Percentiles rank a stretch among this genome's conserved stretches.
Evolutionary conservation across 2,797 vertebrate species (phyloP).

Genomic region (Saxicola maurus): DNA sequence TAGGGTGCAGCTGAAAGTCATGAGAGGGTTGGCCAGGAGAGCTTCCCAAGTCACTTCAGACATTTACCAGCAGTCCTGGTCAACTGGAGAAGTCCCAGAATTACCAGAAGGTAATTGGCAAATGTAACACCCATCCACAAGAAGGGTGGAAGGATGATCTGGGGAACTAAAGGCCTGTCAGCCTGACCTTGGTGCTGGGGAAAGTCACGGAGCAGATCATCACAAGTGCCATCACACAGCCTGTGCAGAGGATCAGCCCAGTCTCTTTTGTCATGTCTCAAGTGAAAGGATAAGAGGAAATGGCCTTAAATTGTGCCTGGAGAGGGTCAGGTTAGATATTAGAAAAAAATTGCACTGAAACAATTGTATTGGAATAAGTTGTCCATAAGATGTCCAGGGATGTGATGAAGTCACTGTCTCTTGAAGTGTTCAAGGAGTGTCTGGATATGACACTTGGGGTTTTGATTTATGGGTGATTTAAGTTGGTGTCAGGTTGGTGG

Average conservation of each 20-base stretch:
- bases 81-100: background rate
- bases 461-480: background rate
- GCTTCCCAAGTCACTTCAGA: background rate
- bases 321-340: background rate
- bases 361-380: background rate
- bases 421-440: background rate
- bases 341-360: accelerated
- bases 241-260: background rate
- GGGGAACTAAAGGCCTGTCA: background rate
- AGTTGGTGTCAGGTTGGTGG: background rate
- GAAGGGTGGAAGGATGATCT: background rate
- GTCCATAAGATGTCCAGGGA: background rate
- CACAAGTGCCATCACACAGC: background rate
- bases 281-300: background rate
- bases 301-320: background rate
- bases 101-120: background rate
- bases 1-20: accelerated
- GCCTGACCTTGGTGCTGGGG: background rate
- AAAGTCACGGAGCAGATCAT: background rate
- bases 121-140: background rate
- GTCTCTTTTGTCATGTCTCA: background rate
- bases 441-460: background rate
- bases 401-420: background rate
- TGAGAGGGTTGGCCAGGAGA: background rate
- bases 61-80: background rate